Evolutionary conservation across 2,797 vertebrate species (phyloP), one percentile per base, ranked within the genome.

Genomic region (Liasis olivaceus): DNA sequence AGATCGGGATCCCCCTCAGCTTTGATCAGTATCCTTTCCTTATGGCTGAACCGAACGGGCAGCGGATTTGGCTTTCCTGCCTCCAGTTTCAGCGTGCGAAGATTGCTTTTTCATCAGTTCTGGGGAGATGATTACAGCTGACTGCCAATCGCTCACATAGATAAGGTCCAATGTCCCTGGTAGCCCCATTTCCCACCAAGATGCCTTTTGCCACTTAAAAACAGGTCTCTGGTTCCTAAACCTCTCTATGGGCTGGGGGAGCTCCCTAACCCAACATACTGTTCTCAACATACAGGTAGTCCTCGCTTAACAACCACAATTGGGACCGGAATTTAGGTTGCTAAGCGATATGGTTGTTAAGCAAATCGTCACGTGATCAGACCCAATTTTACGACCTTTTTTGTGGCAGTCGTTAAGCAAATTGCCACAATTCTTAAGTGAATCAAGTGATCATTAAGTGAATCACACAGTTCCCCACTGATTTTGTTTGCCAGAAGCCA

Each of bases 1-100:
- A 97, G 51, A 98, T 99, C 0, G 99, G 99, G 36, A 98, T 99
- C 91, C 99, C 99, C 0, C 98, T 99, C 85, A 99, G 98, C 90
- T 98, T 99, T 91, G 97, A 98, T 42, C 99, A 99, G 98, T 99
- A 99, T 98, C 98, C 98, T 93, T 54, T 0, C 0, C 0, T 0
- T 36, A 11, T 1, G 72, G 28, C 12, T 2, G 4, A 54, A 14
- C 2, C 9, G 0, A 54, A 51, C 12, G 9, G 28, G 20, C 17
- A 7, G 28, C 2, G 11, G 17, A 31, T 22, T 17, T 20, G 36
- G 13, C 14, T n/a, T 1, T 2, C 4, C 15, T 8, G 15, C 15
- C n/a, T 69, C 5, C n/a, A 0, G n/a, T 17, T 69, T 69, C n/a
- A 66, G 4, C 12, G 2, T 31, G 66, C 2, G 17, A 77, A 77